These are phyloP conservation scores for Buphagus erythrorhynchus DNA, from an alignment of 2,797 vertebrate species.

Conservation along the genomic window DNA sequence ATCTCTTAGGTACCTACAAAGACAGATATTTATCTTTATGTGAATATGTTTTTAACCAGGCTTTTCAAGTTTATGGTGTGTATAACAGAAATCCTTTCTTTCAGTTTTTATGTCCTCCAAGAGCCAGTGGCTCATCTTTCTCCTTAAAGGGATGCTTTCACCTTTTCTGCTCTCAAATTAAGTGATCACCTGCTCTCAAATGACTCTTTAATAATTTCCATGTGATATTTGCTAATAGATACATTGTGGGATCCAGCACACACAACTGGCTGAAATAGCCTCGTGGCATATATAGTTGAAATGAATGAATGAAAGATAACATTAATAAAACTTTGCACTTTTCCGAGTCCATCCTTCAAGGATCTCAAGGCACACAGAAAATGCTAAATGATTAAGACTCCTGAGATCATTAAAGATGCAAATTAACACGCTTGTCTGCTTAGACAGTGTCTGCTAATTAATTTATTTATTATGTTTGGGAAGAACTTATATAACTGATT, in stretches of 20 bases:
- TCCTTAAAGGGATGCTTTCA: neutral
- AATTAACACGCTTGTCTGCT: slow-evolving; percentile 34
- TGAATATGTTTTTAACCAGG: neutral
- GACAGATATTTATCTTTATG: neutral
- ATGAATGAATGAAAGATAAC: neutral
- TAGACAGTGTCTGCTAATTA: slow-evolving; percentile 33
- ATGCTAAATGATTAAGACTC: slow-evolving; percentile 15
- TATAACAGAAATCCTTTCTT: neutral
- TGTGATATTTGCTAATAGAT: neutral
- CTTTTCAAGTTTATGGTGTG: neutral
- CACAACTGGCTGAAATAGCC: neutral
- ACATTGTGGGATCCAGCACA: neutral
- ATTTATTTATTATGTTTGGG: slow-evolving; percentile 36
- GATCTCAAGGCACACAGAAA: slow-evolving; percentile 17
- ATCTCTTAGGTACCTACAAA: neutral
- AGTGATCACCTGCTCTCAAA: neutral
- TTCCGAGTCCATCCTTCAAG: neutral
- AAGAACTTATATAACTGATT: slow-evolving; percentile 21
- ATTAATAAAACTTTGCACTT: slow-evolving; percentile 3
- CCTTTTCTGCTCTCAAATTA: neutral
- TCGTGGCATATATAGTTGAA: neutral
- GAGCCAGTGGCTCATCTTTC: neutral
- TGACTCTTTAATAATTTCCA: neutral
- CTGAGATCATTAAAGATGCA: slow-evolving; percentile 39
- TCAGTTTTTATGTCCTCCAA: neutral